Conservation (phyloP, 2,113 vertebrate genomes). For the Cyphomyrus discorhynchus region DNA sequence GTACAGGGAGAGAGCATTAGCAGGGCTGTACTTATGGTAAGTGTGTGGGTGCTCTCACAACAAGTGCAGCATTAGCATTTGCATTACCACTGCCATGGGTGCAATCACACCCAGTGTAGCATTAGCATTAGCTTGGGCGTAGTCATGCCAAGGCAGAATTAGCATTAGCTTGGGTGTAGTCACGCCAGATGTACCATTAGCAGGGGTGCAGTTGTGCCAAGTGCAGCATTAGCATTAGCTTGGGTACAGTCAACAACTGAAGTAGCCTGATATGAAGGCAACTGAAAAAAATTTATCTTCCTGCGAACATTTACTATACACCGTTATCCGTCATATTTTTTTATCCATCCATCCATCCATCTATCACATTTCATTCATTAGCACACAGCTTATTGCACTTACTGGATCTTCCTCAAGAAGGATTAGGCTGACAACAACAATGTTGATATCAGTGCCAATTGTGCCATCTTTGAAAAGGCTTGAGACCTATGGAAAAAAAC, state of each 20-base stretch:
- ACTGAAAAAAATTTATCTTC: neutral
- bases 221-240: neutral
- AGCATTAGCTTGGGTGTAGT: neutral
- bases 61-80: neutral
- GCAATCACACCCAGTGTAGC: neutral
- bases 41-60: neutral
- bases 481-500: constrained; percentile 70
- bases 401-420: constrained; percentile 94
- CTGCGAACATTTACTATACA: neutral
- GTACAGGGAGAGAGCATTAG: neutral
- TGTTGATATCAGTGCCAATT: constrained; percentile 92
- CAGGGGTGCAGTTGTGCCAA: neutral
- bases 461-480: constrained; percentile 97
- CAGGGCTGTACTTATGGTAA: neutral
- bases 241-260: neutral
- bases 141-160: neutral
- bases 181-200: neutral
- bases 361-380: neutral
- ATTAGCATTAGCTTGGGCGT: neutral
- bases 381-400: constrained; percentile 44
- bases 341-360: neutral
- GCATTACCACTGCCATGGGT: neutral
- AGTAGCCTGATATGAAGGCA: neutral
- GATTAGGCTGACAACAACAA: constrained; percentile 88
- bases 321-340: neutral